These are phyloP conservation scores for Heptranchias perlo DNA, from an alignment of 2,113 vertebrate species.

Conservation along the genomic window DNA sequence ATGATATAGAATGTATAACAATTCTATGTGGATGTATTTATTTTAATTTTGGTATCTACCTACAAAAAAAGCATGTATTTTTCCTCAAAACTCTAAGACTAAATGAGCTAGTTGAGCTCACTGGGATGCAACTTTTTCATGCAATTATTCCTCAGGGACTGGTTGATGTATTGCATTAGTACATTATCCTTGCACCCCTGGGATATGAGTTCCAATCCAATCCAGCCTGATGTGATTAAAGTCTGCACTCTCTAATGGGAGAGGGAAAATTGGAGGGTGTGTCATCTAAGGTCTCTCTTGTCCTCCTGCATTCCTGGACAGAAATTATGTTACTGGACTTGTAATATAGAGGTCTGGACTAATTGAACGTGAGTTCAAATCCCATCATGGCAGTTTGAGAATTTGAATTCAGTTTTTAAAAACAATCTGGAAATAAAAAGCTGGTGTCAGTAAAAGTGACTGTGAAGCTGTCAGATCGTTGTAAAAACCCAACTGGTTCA, in stretches of 20 bases:
- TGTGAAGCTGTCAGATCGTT: background rate
- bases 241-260: background rate
- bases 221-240: background rate
- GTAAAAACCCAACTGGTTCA: background rate
- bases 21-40: background rate
- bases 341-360: background rate
- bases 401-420: background rate
- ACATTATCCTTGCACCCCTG: background rate
- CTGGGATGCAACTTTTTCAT: background rate
- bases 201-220: background rate
- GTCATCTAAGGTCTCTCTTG: background rate
- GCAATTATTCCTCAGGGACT: background rate
- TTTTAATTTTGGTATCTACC: background rate
- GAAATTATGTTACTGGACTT: background rate
- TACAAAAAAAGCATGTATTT: background rate
- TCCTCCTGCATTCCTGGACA: background rate
- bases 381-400: background rate
- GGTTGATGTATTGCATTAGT: background rate
- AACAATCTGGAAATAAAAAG: background rate
- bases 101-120: background rate
- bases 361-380: background rate
- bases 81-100: background rate
- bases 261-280: background rate
- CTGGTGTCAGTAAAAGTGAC: background rate
- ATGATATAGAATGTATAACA: background rate